These are phyloP conservation scores for Napeogenes sylphis DNA, from an alignment of 2,888 invertebrate species.

Conservation along the genomic window DNA sequence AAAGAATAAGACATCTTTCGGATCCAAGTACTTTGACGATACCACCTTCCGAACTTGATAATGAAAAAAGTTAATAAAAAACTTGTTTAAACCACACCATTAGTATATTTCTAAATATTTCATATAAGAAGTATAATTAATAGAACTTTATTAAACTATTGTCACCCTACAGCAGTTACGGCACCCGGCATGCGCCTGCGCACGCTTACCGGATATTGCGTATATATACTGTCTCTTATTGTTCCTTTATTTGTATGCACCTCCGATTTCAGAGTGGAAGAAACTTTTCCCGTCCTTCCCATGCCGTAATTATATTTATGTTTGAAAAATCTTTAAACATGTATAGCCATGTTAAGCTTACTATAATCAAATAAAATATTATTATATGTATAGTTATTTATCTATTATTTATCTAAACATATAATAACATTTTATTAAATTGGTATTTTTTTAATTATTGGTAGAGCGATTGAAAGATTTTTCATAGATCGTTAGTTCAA, in stretches of 20 bases:
- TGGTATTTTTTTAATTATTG: neutral
- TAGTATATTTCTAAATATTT: neutral
- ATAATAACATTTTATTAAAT: too few species aligned
- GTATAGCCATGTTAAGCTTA: too few species aligned
- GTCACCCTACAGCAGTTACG: slow-evolving; percentile 29
- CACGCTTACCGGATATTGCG: slow-evolving; percentile 53
- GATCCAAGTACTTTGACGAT: too few species aligned
- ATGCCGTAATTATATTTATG: neutral
- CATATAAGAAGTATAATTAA: neutral
- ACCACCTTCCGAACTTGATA: too few species aligned
- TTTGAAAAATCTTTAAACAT: neutral
- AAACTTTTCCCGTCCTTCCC: slow-evolving; percentile 22
- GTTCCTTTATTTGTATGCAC: slow-evolving; percentile 32
- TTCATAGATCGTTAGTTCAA: too few species aligned
- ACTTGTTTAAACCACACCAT: too few species aligned
- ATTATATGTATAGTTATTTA: neutral
- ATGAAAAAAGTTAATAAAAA: too few species aligned
- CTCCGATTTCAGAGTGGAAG: slow-evolving; percentile 17
- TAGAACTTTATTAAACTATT: slow-evolving; percentile 6
- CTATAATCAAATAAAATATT: neutral
- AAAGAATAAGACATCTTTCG: too few species aligned
- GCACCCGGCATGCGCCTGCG: slow-evolving; percentile 35
- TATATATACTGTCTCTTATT: slow-evolving; percentile 40
- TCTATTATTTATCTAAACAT: too few species aligned
- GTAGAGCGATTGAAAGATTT: too few species aligned